phyloP scores from a whole-genome alignment of 2,113 vertebrate genomes.

The Xiphophorus couchianus region DNA sequence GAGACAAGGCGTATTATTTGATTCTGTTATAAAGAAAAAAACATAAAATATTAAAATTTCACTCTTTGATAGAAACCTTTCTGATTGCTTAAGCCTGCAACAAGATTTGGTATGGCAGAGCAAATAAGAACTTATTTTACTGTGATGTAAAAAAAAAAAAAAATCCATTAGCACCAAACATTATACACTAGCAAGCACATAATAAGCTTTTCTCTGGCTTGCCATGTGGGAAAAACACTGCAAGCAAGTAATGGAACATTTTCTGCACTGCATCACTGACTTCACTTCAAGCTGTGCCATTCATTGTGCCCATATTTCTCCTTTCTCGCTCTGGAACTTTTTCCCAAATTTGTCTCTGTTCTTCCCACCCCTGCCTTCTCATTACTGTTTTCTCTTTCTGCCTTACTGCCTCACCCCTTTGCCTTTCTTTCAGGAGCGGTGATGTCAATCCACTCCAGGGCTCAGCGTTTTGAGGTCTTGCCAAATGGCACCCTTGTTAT shows the following conservation, averaged over 20 bases:
- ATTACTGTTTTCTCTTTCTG: conserved; percentile 26
- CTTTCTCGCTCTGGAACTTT: conserved; percentile 46
- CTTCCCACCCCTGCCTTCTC: conserved; percentile 23
- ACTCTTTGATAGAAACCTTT: neutral
- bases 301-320: conserved; percentile 24
- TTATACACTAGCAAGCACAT: conserved; percentile 51
- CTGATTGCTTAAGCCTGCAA: neutral
- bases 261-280: conserved; percentile 48
- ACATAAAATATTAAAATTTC: neutral
- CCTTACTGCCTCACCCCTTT: conserved; percentile 20
- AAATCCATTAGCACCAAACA: conserved; percentile 33
- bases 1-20: neutral
- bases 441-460: conserved; percentile 82
- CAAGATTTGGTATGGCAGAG: conserved; percentile 4
- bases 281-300: conserved; percentile 45
- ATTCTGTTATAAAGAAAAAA: neutral
- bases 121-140: conserved; percentile 37
- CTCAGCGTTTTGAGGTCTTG: conserved; percentile 87
- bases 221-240: conserved; percentile 51
- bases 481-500: conserved; percentile 90
- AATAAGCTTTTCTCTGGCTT: conserved; percentile 52
- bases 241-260: conserved; percentile 68
- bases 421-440: conserved; percentile 81
- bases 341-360: conserved; percentile 42
- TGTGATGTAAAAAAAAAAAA: conserved; percentile 23